Conservation (phyloP, 2,113 vertebrate genomes). For the Seriola dumerili region DNA sequence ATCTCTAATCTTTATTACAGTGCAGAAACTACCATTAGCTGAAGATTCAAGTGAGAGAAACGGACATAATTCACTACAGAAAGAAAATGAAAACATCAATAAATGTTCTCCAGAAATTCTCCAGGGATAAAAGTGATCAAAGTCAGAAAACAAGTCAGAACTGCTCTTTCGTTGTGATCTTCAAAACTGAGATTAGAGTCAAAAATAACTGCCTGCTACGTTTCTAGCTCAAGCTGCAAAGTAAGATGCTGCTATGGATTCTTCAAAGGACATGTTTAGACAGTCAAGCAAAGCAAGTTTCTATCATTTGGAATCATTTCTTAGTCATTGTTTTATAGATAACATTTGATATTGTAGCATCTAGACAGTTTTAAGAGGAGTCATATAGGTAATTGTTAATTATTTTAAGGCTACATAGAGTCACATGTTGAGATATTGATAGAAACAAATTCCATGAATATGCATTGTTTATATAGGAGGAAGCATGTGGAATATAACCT, state of each 20-base stretch:
- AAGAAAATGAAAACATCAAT: conserved; percentile 35
- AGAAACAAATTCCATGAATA: too few relatives aligned
- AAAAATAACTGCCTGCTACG: conserved; percentile 47
- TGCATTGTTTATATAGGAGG: too few relatives aligned
- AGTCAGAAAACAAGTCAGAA: conserved; percentile 28
- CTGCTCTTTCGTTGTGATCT: conserved; percentile 19
- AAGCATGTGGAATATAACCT: not conserved
- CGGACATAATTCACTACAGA: conserved; percentile 24
- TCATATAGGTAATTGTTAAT: too few relatives aligned
- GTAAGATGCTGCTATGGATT: not conserved
- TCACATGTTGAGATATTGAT: too few relatives aligned
- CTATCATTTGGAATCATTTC: not conserved
- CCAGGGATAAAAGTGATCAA: conserved; percentile 26
- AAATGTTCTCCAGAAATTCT: not conserved
- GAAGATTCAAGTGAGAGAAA: conserved; percentile 18
- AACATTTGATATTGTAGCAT: not conserved
- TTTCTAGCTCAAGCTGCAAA: conserved; percentile 26
- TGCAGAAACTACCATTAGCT: conserved; percentile 2
- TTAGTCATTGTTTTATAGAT: not conserved
- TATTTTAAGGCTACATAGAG: too few relatives aligned
- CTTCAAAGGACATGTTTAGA: not conserved
- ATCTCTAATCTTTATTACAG: not conserved
- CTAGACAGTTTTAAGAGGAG: not conserved
- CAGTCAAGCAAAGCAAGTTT: not conserved
- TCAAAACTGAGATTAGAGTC: conserved; percentile 35